Base-by-base conservation (phyloP, 2,113 vertebrate species). In the Pygathrix nemaeus region DNA sequence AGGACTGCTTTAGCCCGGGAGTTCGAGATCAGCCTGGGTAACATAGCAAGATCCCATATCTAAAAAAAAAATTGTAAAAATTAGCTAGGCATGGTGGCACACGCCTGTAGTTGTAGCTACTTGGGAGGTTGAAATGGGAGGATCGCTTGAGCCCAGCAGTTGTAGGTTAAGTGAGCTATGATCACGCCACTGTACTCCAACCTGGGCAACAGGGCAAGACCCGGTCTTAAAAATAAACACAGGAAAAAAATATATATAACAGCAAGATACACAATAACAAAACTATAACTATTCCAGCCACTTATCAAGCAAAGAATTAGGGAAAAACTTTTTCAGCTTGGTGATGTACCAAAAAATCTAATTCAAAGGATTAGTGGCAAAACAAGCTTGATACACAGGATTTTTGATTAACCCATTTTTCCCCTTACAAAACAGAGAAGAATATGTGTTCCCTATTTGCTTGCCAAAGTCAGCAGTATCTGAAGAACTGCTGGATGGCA, bases 391-490 rank as follows among this genome's bases (percentile, higher is more conserved):
- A 79, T 50, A 88, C 18, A 18, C 2, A 10, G 8, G 9, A 57
- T 93, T 92, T 96, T 21, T 8, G n/a, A 32, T 70, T 94, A 95
- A 81, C 70, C 11, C 43, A 72, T 40, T 87, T 87, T 92, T 10
- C 23, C 52, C 61, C 14, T 90, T 55, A 73, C 16, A 50, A 90
- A 48, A 79, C 45, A 48, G 9, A 57, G 48, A 64, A 94, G 5
- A 14, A 32, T 32, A 8, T 59, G 6, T 59, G 21, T 59, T 89
- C 32, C 66, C 40, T 78, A n/a, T 23, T 64, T 25, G 12, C 23
- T 32, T 93, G 64, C 50, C 61, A 40, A 84, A 92, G 25, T 94
- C 80, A 76, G 48, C 30, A 84, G 40, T 73, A 73, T 27, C 38
- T 68, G 59, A 85, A 93, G 32, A 79, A 78, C 38, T 87, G 73